Evolutionary conservation across 1,140 invertebrate genomes (phyloP).

Genomic region (Drosophila kikkawai): DNA sequence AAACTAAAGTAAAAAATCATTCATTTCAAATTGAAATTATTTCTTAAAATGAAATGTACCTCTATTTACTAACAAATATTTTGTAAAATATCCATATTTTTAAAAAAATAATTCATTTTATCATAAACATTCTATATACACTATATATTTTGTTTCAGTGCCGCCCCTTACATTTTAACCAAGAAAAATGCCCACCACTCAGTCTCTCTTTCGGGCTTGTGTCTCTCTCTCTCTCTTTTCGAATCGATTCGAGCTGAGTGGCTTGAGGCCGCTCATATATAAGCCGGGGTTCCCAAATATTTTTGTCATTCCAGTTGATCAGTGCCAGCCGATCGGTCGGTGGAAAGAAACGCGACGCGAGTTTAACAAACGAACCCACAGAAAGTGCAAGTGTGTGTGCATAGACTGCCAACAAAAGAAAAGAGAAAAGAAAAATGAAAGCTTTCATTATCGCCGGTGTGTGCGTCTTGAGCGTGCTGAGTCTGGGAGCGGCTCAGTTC

Average conservation of each 20-base stretch:
- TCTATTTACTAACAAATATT: neutral
- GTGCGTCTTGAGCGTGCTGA: conserved; percentile 85
- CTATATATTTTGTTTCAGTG: conserved; percentile 12
- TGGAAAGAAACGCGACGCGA: conserved; percentile 43
- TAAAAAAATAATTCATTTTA: neutral
- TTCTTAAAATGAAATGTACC: neutral
- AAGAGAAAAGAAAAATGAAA: conserved; percentile 82
- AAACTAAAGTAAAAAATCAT: neutral
- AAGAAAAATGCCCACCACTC: conserved; percentile 13
- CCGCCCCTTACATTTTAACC: neutral
- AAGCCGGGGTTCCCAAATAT: conserved; percentile 69
- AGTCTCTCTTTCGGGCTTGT: conserved; percentile 19
- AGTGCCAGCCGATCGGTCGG: conserved; percentile 64
- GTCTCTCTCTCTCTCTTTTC: conserved; percentile 11
- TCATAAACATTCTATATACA: too few relatives aligned
- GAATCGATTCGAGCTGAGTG: conserved; percentile 14
- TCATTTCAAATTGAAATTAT: neutral
- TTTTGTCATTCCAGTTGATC: conserved; percentile 76
- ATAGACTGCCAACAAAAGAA: conserved; percentile 26
- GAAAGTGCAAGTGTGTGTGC: conserved; percentile 67
- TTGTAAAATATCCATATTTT: neutral
- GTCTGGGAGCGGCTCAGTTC: conserved; percentile 88
- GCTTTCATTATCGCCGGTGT: conserved; percentile 82
- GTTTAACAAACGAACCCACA: conserved; percentile 8
- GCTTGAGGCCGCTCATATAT: conserved; percentile 52